Evolutionary conservation across 2,888 invertebrate species (phyloP).

Genomic region (Pogonocherus hispidulus): DNA sequence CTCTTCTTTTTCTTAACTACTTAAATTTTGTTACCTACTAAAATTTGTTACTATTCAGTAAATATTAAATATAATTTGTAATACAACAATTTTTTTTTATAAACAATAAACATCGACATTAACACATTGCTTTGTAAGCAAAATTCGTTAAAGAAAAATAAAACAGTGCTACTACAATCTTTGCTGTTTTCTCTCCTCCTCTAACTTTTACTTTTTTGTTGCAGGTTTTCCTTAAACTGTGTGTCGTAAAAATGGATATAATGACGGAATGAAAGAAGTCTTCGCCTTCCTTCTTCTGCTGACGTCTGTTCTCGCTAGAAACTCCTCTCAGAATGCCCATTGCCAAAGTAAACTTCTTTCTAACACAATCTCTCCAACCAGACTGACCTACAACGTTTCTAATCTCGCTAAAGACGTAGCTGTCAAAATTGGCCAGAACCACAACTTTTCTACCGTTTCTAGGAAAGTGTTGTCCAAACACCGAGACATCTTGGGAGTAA

Average conservation of each 20-base stretch:
- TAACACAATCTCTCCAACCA: constrained; percentile 62
- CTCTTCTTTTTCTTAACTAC: no score
- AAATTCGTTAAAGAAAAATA: no score
- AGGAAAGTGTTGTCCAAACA: constrained; percentile 71
- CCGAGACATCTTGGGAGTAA: constrained; percentile 63
- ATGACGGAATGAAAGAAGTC: constrained; percentile 67
- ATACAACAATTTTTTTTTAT: no score
- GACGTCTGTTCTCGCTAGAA: constrained; percentile 70
- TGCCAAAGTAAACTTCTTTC: constrained; percentile 62
- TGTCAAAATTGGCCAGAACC: constrained; percentile 45
- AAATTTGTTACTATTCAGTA: no score
- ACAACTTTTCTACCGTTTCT: constrained; percentile 58
- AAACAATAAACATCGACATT: no score
- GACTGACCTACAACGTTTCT: constrained; percentile 60
- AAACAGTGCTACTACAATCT: no score
- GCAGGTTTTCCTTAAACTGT: constrained; percentile 55
- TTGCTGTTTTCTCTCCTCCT: no score
- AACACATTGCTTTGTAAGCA: no score
- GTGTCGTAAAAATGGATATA: constrained; percentile 50
- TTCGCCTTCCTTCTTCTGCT: constrained; percentile 66
- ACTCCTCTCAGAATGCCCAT: constrained; percentile 60
- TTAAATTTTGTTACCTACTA: no score
- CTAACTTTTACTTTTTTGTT: constrained; percentile 46
- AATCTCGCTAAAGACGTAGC: constrained; percentile 52
- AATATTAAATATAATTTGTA: no score